A percentile compares a stretch with the other conserved stretches of the same genome.
Conservation (phyloP, 2,113 vertebrate species). For the Melanerpes formicivorus region DNA sequence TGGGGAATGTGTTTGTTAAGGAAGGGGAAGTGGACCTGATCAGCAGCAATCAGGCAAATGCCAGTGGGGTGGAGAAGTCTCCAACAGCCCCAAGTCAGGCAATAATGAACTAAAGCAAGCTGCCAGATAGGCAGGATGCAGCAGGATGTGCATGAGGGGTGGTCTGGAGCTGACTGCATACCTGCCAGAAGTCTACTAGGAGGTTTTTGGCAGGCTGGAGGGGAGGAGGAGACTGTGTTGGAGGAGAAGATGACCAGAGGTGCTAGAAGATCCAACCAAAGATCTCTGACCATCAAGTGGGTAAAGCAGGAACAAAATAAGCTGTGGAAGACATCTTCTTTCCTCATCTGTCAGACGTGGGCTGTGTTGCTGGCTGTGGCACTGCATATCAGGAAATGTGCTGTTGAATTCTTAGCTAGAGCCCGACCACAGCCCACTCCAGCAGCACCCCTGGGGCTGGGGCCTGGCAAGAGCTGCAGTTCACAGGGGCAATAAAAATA, state of each 20-base stretch:
- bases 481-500: neutral
- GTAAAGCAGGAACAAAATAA: neutral
- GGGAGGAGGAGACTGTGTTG: neutral
- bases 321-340: neutral
- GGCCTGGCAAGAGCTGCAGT: neutral
- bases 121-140: neutral
- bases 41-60: neutral
- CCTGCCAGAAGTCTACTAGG: neutral
- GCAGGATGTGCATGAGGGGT: neutral
- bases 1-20: neutral
- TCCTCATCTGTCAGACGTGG: neutral
- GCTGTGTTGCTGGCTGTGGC: neutral
- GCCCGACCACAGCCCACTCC: neutral
- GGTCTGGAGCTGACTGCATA: neutral
- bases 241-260: neutral
- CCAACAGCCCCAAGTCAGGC: neutral
- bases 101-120: neutral
- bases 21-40: neutral
- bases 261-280: neutral
- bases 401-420: neutral
- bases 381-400: neutral
- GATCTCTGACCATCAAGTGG: neutral
- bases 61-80: neutral
- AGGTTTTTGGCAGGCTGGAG: neutral
- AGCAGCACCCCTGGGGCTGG: neutral